Evolutionary conservation across 2,888 invertebrate genomes (phyloP), one percentile per base, ranked within the genome.

Genomic region (Reticulitermes lucifugus): DNA sequence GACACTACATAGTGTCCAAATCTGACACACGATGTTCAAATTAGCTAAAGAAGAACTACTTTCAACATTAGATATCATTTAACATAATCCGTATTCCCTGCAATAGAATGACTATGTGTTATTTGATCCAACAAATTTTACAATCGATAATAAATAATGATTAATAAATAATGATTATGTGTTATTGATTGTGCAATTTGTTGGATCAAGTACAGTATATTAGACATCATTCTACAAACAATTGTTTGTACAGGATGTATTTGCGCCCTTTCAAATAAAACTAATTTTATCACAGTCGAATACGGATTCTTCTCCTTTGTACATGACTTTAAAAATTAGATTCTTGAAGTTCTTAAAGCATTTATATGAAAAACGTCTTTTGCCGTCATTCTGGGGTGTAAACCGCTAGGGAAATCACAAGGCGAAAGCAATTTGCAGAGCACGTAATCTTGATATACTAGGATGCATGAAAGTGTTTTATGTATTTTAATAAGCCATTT

Each of bases 401-500:
- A n/a, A 2, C 77, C 77, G n/a, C 77, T 46, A 9, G 77, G 77
- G 77, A 77, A 77, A 77, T 77, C 77, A 77, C 21, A 77, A n/a
- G 77, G 43, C 6, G 77, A n/a, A 77, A 43, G n/a, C 77, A 77
- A 77, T 77, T 77, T 77, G 41, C 18, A n/a, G 41, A 46, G n/a
- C 77, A 21, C 0, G 77, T 46, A 77, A 46, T 77, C 77, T 77
- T 77, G 21, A 46, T n/a, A 77, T 25, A 25, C 65, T 65, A 65
- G n/a, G 25, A 65, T 65, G 65, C 25, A 5, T 65, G 65, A 10
- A n/a, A 65, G 65, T 65, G 65, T 9, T 65, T 65, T 65, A 73
- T 73, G 73, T 41, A 18, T 73, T 73, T 73, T 73, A 73, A 73
- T 73, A 41, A 12, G 14, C 65, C 5, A n/a, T 65, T 65, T n/a